Evolutionary conservation across 1,140 invertebrate genomes (phyloP).

Genomic region (Epicauta chinensis): DNA sequence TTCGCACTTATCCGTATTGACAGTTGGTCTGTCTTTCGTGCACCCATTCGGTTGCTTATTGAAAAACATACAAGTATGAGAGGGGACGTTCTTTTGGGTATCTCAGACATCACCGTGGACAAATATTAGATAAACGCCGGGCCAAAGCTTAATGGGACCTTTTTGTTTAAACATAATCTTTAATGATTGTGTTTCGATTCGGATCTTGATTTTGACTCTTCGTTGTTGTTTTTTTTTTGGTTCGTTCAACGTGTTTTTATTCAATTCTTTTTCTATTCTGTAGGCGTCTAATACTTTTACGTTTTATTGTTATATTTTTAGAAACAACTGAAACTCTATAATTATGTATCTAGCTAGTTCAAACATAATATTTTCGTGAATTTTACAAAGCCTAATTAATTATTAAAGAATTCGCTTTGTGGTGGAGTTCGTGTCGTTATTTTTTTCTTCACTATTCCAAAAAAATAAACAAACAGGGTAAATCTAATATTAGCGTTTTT

Average conservation of each 20-base stretch:
- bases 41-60: conserved; percentile 20
- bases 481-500: too few species aligned
- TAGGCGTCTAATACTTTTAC: background rate
- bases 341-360: too few species aligned
- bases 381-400: background rate
- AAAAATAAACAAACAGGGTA: too few species aligned
- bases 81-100: conserved; percentile 21
- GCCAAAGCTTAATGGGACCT: conserved; percentile 36
- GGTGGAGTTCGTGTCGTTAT: too few species aligned
- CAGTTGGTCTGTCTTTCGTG: conserved; percentile 18
- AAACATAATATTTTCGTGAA: background rate
- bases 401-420: conserved; percentile 1
- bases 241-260: background rate
- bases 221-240: background rate
- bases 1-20: conserved; percentile 13
- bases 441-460: too few species aligned
- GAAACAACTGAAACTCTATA: too few species aligned
- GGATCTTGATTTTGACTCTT: conserved; percentile 1
- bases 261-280: background rate
- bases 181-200: conserved; percentile 34
- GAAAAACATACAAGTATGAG: too few species aligned
- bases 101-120: conserved; percentile 39
- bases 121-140: conserved; percentile 43
- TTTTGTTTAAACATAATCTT: conserved; percentile 42
- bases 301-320: background rate